These are phyloP conservation scores for Phalacrocorax aristotelis DNA, from an alignment of 2,113 vertebrate genomes.

Conservation along the genomic window DNA sequence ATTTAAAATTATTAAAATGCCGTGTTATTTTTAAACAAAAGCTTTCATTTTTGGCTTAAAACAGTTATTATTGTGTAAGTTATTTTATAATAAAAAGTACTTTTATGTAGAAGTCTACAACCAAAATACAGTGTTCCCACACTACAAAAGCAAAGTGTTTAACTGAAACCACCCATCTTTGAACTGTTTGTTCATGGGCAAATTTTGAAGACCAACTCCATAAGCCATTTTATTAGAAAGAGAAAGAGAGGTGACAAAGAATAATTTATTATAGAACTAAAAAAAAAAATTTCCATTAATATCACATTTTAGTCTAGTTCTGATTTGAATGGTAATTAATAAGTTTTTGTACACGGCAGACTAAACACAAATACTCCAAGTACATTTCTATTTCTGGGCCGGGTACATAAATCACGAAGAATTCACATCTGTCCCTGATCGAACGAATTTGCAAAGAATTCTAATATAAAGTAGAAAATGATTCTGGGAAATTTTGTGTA, in stretches of 20 bases:
- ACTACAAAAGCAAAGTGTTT: neutral
- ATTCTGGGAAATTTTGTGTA: neutral
- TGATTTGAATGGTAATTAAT: neutral
- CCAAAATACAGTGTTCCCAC: neutral
- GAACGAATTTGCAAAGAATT: neutral
- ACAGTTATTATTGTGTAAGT: neutral
- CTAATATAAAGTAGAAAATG: neutral
- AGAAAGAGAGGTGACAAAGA: neutral
- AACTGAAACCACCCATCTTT: neutral
- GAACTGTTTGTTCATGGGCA: neutral
- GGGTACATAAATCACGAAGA: neutral
- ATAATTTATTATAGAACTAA: neutral
- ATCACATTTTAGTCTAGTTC: neutral
- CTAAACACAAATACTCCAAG: neutral
- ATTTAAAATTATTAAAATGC: neutral
- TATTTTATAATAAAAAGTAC: neutral
- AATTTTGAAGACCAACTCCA: neutral
- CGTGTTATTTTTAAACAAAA: no score
- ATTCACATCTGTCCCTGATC: neutral
- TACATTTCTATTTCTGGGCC: neutral
- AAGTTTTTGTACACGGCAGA: neutral
- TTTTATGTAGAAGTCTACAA: neutral
- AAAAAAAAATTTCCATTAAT: neutral
- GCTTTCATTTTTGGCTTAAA: neutral
- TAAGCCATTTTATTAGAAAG: neutral